Percentiles rank a stretch among this genome's conserved stretches.
phyloP scores from a whole-genome alignment of 2,888 invertebrate genomes.

The Lepidocyrtoides sp. region DNA sequence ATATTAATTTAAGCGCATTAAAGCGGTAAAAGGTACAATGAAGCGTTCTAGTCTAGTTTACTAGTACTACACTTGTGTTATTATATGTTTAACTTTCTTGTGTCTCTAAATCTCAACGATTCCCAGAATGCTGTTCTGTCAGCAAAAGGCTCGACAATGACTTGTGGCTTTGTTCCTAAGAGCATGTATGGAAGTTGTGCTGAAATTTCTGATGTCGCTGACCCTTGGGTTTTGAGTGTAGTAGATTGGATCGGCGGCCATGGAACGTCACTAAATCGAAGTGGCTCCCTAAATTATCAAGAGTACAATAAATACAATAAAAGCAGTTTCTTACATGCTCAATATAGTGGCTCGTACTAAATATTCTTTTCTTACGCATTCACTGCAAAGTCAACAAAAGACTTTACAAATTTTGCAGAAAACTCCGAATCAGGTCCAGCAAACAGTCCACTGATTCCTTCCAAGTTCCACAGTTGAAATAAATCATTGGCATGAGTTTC shows the following conservation, averaged over 20 bases:
- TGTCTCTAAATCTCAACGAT: constrained; percentile 62
- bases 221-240: background rate
- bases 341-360: background rate
- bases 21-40: too few relatives aligned
- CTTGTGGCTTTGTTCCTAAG: constrained; percentile 40
- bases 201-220: background rate
- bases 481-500: constrained; percentile 76
- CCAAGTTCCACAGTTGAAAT: constrained; percentile 63
- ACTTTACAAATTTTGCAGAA: constrained; percentile 75
- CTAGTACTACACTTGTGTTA: too few relatives aligned
- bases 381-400: constrained; percentile 71
- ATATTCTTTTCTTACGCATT: constrained; percentile 59
- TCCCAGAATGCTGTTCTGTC: constrained; percentile 63
- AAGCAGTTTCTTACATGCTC: background rate
- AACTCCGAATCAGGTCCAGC: constrained; percentile 57
- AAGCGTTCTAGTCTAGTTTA: too few relatives aligned
- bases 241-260: constrained; percentile 68
- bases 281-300: constrained; percentile 59
- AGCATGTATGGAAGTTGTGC: constrained; percentile 64
- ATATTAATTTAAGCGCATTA: too few relatives aligned
- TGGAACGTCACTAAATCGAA: constrained; percentile 60
- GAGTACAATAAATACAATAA: too few relatives aligned
- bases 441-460: constrained; percentile 40
- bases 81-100: background rate
- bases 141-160: constrained; percentile 74